These are phyloP conservation scores for Chrysodeixis includens DNA, from an alignment of 2,888 invertebrate genomes.

Conservation along the genomic window DNA sequence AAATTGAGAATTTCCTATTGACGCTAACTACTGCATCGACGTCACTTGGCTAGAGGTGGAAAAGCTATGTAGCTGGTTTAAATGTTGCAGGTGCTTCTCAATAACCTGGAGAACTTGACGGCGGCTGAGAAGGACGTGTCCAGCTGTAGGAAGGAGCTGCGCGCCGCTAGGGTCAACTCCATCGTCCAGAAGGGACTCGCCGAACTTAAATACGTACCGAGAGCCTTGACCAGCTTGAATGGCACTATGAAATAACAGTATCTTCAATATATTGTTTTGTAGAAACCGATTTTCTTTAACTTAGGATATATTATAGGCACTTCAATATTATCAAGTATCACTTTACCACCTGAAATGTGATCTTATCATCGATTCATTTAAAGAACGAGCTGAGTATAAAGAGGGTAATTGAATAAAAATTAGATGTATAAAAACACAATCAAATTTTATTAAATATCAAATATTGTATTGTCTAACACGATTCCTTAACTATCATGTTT, in stretches of 20 bases:
- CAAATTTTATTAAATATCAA: constrained; percentile 89
- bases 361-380: too few species aligned
- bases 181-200: constrained; percentile 80
- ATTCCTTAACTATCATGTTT: constrained; percentile 88
- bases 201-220: constrained; percentile 75
- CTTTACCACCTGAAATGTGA: too few species aligned
- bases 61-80: background rate
- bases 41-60: too few species aligned
- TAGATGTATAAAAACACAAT: constrained; percentile 85
- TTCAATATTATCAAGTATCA: too few species aligned
- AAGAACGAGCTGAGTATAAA: background rate
- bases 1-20: too few species aligned
- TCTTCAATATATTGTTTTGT: too few species aligned
- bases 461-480: constrained; percentile 90
- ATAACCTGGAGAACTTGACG: constrained; percentile 81
- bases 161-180: constrained; percentile 77
- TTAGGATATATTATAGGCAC: too few species aligned
- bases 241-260: constrained; percentile 35
- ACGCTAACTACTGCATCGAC: too few species aligned
- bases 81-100: constrained; percentile 75
- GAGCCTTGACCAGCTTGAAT: constrained; percentile 59
- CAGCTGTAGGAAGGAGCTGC: constrained; percentile 74
- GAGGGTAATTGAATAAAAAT: constrained; percentile 66
- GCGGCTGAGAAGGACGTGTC: constrained; percentile 79
- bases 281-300: too few species aligned